Evolutionary conservation across 2,113 vertebrate species (phyloP), one percentile per base, ranked within the genome.

Genomic region (Oncorhynchus clarkii): DNA sequence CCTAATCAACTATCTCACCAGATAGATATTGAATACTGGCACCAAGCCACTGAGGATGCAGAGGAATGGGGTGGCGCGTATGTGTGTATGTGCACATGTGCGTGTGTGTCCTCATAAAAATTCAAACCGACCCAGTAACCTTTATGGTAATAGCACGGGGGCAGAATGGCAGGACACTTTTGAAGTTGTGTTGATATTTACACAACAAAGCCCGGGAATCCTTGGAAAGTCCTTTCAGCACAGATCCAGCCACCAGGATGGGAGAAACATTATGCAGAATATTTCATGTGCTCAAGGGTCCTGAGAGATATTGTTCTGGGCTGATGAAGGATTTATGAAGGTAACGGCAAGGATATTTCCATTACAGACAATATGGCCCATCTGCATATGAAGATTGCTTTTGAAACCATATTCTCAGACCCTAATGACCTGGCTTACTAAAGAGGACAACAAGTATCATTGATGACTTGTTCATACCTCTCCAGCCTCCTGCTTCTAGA

Each of bases 201-300:
- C 88, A 92, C 84, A 89, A 91, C 80, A 92, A 90, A 74, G 83
- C 60, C 62, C 29, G 11, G 9, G 68, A 12, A 5, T 74, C 80
- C 24, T n/a, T 72, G 75, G 72, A 24, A 70, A 74, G 73, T 51
- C 72, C 67, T 77, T 82, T 76, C 72, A 72, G 39, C 73, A 65
- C 1, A 72, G 34, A 73, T 49, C 24, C 72, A 59, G 51, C 66
- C 54, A 13, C 51, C 16, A 14, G 51, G 51, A 54, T 62, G 59
- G n/a, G 49, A 27, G 27, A 66, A 77, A 82, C 80, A 76, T 74
- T 27, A 85, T 84, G 85, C 48, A 78, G 86, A 86, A 85, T 77
- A 86, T 84, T 84, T 72, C 85, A 59, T 18, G 75, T 68, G 24
- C 27, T 54, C 51, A 54, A 54, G 51, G 0, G 14, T 83, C 85